A percentile compares a stretch with the other conserved stretches of the same genome.
Conservation (phyloP, 2,888 invertebrate species). For the Selenia dentaria region DNA sequence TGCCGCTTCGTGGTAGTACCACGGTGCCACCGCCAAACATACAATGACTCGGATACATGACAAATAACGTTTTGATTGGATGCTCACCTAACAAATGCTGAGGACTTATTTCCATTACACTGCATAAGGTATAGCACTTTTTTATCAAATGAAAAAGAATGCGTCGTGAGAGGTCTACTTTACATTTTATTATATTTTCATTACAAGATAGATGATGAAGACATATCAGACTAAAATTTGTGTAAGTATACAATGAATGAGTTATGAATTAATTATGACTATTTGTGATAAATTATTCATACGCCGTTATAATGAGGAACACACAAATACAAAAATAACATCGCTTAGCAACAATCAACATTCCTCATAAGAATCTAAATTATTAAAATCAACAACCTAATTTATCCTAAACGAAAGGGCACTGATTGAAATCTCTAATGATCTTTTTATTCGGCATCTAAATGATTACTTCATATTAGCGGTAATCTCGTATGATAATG, state of each 20-base stretch:
- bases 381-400: constrained; percentile 16
- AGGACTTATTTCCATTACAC: constrained; percentile 41
- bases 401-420: constrained; percentile 19
- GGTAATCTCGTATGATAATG: constrained; percentile 59
- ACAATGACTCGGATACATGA: constrained; percentile 80
- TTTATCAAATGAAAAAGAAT: too few relatives aligned
- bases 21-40: constrained; percentile 69
- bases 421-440: constrained; percentile 27
- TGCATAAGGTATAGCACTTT: not conserved
- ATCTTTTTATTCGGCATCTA: constrained; percentile 23
- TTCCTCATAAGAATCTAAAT: constrained; percentile 11
- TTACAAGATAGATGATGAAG: too few relatives aligned
- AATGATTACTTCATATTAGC: constrained; percentile 31
- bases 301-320: constrained; percentile 6
- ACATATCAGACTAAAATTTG: too few relatives aligned
- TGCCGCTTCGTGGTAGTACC: constrained; percentile 50
- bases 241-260: too few relatives aligned
- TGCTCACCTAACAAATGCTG: constrained; percentile 33
- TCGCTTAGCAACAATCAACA: constrained; percentile 10
- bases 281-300: too few relatives aligned
- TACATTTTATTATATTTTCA: too few relatives aligned
- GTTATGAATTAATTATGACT: too few relatives aligned
- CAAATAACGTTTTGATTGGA: constrained; percentile 83
- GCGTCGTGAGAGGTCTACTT: too few relatives aligned
- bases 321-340: constrained; percentile 8